Evolutionary conservation across 2,797 vertebrate genomes (phyloP), one percentile per base, ranked within the genome.

Genomic region (Gymnothorax reevesii): DNA sequence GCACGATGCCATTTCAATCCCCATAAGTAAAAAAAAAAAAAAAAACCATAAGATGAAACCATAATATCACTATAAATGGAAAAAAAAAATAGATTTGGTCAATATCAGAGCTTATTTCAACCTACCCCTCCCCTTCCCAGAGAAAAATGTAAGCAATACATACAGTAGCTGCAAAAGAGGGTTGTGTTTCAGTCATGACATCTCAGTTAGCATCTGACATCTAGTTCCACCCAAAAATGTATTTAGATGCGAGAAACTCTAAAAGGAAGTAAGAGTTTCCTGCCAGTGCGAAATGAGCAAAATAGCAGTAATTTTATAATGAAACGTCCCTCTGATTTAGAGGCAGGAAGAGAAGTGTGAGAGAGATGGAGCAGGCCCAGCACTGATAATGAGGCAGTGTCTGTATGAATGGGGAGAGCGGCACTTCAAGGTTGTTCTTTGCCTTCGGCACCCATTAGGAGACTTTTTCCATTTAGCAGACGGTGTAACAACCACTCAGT

Each of bases 381-480:
- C 22, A 64, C 6, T 15, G 22, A 15, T n/a, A 64, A 64, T 64
- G 20, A 6, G 15, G 15, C 17, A 64, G 20, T 64, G 17, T 64
- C 60, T 20, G 60, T 64, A 64, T 20, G 60, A 64, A 15, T 20
- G 60, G 15, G 59, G 83, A 54, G 83, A 83, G 75, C 55, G 69
- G 69, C 54, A 52, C 5, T 10, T 66, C 77, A 87, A n/a, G 55
- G 57, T 69, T 84, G 83, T 82, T 86, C 82, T 64, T 83, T 12
- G 60, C 84, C 87, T 85, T 57, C 17, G 85, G 87, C 88, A 54
- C 49, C 62, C 52, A 42, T 73, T 42, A 89, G 87, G 88, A 90
- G 82, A 85, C 83, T 88, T 88, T 87, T 88, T 90, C 77, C 33
- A 73, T 82, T 83, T 86, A 22, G 59, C 52, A 57, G 57, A 83